Percentiles rank a stretch among this genome's conserved stretches.
These are phyloP conservation scores for Tympanuchus pallidicinctus DNA, from an alignment of 2,113 vertebrate species.

Conservation along the genomic window DNA sequence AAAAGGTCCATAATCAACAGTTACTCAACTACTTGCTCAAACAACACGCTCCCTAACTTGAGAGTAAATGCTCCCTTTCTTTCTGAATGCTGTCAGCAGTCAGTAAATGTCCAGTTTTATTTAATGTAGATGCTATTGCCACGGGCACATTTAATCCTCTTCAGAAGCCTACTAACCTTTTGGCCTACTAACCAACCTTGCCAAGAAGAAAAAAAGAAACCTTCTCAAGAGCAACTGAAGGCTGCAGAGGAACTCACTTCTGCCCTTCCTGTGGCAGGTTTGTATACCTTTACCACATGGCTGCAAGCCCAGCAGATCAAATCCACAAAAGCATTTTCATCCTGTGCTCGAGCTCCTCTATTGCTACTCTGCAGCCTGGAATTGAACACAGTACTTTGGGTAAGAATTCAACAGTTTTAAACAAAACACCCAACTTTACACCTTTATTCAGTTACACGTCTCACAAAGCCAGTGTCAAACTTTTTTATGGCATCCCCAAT, in stretches of 20 bases:
- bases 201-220: not conserved
- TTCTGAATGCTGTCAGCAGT: not conserved
- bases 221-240: rapidly evolving
- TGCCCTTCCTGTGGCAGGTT: not conserved
- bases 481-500: not conserved
- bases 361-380: not conserved
- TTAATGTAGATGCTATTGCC: rapidly evolving
- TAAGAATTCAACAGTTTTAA: not conserved
- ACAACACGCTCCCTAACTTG: not conserved
- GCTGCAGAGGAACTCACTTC: not conserved
- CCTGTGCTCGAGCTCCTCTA: rapidly evolving
- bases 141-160: rapidly evolving
- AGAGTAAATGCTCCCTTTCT: not conserved
- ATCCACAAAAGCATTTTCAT: not conserved
- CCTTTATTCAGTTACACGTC: not conserved
- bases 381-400: not conserved
- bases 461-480: not conserved
- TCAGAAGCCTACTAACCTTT: not conserved
- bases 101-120: rapidly evolving
- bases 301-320: not conserved
- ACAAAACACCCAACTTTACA: not conserved
- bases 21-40: rapidly evolving
- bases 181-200: not conserved
- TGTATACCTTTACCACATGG: rapidly evolving
- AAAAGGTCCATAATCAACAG: not conserved